Conservation (phyloP, 2,797 vertebrate species). For the Chelonia mydas region DNA sequence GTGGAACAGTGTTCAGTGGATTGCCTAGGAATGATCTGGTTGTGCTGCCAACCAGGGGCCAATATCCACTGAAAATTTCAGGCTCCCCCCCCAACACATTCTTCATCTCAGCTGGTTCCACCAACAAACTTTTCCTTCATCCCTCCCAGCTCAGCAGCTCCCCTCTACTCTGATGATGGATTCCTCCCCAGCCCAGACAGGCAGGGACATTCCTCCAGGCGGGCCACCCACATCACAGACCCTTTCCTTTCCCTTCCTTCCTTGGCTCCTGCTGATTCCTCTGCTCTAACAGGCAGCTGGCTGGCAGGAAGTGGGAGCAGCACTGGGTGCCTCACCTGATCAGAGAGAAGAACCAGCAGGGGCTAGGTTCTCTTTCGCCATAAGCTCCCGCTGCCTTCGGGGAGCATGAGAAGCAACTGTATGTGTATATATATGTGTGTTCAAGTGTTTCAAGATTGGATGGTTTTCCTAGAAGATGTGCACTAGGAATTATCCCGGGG, state of each 20-base stretch:
- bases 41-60: neutral
- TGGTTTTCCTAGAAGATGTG: too few relatives aligned
- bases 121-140: rapidly evolving
- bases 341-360: too few relatives aligned
- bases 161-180: rapidly evolving
- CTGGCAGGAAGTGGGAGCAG: neutral
- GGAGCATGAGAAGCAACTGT: neutral
- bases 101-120: neutral
- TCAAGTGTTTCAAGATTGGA: too few relatives aligned
- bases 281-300: neutral
- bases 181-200: too few relatives aligned
- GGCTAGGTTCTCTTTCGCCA: rapidly evolving
- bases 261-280: neutral
- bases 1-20: neutral
- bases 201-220: neutral
- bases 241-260: neutral
- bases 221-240: neutral
- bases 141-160: neutral
- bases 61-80: neutral
- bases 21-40: neutral
- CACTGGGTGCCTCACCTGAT: neutral
- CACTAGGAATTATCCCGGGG: too few relatives aligned
- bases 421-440: neutral
- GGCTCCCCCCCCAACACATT: neutral
- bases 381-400: rapidly evolving